Percentiles rank a stretch among this genome's conserved stretches.
Evolutionary conservation across 2,888 invertebrate genomes (phyloP).

Genomic region (Chironomus tentans): DNA sequence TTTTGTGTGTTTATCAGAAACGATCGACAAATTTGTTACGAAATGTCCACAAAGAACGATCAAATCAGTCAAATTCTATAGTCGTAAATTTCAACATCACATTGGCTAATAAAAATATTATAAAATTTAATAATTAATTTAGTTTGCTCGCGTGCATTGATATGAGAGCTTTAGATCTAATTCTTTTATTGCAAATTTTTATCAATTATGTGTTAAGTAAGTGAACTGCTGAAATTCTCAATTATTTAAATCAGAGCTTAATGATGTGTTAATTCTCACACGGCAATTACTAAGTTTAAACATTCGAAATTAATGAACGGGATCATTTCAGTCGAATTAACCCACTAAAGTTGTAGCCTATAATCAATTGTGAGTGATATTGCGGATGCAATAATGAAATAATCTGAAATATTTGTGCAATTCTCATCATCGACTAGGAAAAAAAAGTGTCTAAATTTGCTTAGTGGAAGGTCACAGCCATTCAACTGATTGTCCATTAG

Average conservation of each 20-base stretch:
- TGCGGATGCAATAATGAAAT: neutral
- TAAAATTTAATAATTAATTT: neutral
- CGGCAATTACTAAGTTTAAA: too few relatives aligned
- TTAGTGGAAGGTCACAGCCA: neutral
- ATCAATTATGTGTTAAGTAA: neutral
- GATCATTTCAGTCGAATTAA: too few relatives aligned
- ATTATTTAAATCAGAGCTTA: neutral
- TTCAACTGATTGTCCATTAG: too few relatives aligned
- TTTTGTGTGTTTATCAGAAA: neutral
- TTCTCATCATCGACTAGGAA: neutral
- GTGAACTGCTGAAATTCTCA: neutral
- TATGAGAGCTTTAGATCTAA: neutral
- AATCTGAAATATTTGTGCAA: neutral
- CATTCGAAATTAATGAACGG: too few relatives aligned
- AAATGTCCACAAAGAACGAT: conserved; percentile 1
- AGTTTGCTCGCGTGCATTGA: neutral
- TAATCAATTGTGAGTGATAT: neutral
- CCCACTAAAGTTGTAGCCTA: neutral
- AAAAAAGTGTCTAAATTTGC: neutral
- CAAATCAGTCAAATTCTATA: neutral
- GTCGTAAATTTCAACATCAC: conserved; percentile 15
- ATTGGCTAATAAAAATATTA: neutral
- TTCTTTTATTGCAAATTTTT: neutral
- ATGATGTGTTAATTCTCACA: neutral
- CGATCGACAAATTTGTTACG: neutral